phyloP scores from a whole-genome alignment of 30 jellyfish, hydroid and myxozoan species.

The Chrysaora quinquecirrha region DNA sequence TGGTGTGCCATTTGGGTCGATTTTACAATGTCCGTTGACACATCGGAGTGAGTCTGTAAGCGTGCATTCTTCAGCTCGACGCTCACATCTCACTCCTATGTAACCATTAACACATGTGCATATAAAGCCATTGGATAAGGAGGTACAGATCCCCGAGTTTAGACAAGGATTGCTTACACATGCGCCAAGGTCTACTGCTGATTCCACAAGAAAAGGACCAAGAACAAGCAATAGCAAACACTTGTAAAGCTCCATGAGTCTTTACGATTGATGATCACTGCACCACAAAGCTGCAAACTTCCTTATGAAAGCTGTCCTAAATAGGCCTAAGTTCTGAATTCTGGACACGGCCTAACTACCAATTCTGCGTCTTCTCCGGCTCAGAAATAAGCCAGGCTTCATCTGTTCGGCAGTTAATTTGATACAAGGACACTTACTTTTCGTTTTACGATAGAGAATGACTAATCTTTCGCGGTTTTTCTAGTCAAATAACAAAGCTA shows the following conservation, averaged over 20 bases:
- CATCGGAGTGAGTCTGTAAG: slow-evolving; percentile 48
- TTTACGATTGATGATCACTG: too few relatives aligned
- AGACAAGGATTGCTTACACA: slow-evolving; percentile 91
- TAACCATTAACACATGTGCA: slow-evolving; percentile 94
- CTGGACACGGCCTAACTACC: too few relatives aligned
- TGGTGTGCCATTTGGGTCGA: slow-evolving; percentile 80
- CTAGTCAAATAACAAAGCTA: not conserved
- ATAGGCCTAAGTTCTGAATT: too few relatives aligned
- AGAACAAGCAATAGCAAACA: not conserved
- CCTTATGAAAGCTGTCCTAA: too few relatives aligned
- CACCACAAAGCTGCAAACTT: too few relatives aligned
- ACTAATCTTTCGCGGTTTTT: not conserved
- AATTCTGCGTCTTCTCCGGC: too few relatives aligned
- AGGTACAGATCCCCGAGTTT: slow-evolving; percentile 86
- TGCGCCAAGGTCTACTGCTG: slow-evolving; percentile 39
- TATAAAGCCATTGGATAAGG: slow-evolving; percentile 69
- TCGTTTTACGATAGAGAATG: not conserved
- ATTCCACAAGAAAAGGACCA: not conserved
- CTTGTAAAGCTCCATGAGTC: too few relatives aligned
- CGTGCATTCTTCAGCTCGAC: slow-evolving; percentile 95
- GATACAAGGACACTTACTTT: not conserved
- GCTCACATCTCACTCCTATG: slow-evolving; percentile 87
- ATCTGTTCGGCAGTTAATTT: too few relatives aligned
- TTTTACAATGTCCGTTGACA: slow-evolving; percentile 81
- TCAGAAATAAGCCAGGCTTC: too few relatives aligned